A percentile compares a stretch with the other conserved stretches of the same genome.
Evolutionary conservation across 2,797 vertebrate species (phyloP).

Genomic region (Ispidina picta): DNA sequence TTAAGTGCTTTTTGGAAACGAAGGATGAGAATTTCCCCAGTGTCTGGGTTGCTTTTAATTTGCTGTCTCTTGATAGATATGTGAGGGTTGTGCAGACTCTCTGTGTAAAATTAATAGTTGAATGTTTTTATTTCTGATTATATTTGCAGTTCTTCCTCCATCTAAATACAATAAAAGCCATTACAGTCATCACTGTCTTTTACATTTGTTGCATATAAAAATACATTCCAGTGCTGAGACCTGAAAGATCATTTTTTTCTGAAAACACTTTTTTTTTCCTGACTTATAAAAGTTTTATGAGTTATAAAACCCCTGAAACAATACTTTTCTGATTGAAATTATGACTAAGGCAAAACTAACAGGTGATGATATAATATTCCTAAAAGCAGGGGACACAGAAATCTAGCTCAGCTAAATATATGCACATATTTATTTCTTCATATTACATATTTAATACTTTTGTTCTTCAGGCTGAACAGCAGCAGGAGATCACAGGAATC

Average conservation of each 20-base stretch:
- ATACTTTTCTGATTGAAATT: conserved; percentile 39
- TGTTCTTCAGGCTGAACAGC: not conserved
- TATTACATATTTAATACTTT: not conserved
- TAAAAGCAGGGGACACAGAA: not conserved
- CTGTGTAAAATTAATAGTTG: not conserved
- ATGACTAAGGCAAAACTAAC: conserved; percentile 32
- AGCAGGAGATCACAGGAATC: not conserved
- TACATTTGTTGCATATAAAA: conserved; percentile 23
- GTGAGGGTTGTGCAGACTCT: not conserved
- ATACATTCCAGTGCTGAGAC: not conserved
- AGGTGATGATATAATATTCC: conserved; percentile 15
- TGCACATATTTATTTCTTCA: not conserved
- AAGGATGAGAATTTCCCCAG: not conserved
- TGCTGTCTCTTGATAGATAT: not conserved
- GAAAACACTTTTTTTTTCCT: not conserved
- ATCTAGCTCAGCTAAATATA: conserved; percentile 17
- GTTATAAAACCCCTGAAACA: conserved; percentile 34
- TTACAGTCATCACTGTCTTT: not conserved
- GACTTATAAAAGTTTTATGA: conserved; percentile 23
- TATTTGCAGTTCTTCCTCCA: conserved; percentile 18
- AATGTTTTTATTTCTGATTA: conserved; percentile 9
- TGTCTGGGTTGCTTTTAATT: not conserved
- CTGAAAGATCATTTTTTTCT: conserved; percentile 37
- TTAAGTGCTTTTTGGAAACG: not conserved
- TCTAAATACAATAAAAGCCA: conserved; percentile 1